These are phyloP conservation scores for Monoplex corrugatus DNA, from an alignment of 2,888 invertebrate genomes.

Conservation along the genomic window DNA sequence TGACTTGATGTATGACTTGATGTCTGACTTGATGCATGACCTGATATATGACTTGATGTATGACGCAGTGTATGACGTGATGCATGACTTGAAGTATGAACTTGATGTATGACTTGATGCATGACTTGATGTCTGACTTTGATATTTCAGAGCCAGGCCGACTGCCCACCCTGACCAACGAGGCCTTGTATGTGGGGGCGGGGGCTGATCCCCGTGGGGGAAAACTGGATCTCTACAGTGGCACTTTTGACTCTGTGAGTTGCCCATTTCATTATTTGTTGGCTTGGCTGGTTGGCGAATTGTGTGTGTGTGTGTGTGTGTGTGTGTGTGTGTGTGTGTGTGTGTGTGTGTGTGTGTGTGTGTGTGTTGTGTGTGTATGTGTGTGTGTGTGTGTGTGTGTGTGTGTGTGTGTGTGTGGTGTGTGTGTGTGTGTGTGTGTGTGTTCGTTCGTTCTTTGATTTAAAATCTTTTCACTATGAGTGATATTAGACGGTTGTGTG, in stretches of 20 bases:
- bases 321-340: conserved; percentile 4
- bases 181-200: conserved; percentile 37
- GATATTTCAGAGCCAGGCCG: conserved; percentile 26
- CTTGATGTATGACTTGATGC: no score
- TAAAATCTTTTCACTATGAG: no score
- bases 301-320: neutral
- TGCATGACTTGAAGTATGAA: no score
- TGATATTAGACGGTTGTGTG: no score
- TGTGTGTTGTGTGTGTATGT: neutral
- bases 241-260: conserved; percentile 45
- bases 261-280: neutral
- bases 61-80: no score
- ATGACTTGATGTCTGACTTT: neutral
- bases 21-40: no score
- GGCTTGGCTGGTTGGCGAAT: neutral
- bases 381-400: neutral
- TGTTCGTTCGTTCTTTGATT: no score
- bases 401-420: no score
- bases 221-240: conserved; percentile 16
- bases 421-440: no score
- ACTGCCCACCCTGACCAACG: conserved; percentile 42
- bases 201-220: conserved; percentile 37
- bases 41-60: no score
- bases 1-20: no score
- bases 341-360: conserved; percentile 28